These are phyloP conservation scores for Anguilla japonica DNA, from an alignment of 2,113 vertebrate species.

Conservation along the genomic window DNA sequence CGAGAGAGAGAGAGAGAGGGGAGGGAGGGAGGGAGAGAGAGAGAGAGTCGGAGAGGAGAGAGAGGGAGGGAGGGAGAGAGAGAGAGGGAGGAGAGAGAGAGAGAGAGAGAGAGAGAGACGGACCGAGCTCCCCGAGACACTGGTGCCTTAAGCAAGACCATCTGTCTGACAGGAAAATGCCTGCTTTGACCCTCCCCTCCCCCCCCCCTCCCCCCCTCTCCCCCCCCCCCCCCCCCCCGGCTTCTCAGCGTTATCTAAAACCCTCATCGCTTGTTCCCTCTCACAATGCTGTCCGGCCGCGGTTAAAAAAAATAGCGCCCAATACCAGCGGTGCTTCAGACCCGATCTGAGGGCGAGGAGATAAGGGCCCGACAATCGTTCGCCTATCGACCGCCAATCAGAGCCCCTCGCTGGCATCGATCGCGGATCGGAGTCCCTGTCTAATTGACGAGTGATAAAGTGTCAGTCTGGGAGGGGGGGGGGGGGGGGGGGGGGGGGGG, in stretches of 20 bases:
- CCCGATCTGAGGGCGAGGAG: slow-evolving; percentile 40
- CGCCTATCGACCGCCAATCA: slow-evolving; percentile 38
- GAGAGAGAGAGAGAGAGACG: neutral
- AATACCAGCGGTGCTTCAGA: slow-evolving; percentile 13
- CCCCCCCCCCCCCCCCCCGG: neutral
- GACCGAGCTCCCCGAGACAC: neutral
- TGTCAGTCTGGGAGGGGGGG: slow-evolving; percentile 41
- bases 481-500: too few relatives aligned
- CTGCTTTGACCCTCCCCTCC: slow-evolving; percentile 23
- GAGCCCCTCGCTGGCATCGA: slow-evolving; percentile 23
- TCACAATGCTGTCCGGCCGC: slow-evolving; percentile 35
- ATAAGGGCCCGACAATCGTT: slow-evolving; percentile 44
- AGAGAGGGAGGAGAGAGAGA: neutral
- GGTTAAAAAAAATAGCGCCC: slow-evolving; percentile 12
- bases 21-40: neutral
- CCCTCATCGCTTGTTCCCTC: slow-evolving; percentile 34
- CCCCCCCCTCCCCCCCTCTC: too few relatives aligned
- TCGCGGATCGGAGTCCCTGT: slow-evolving; percentile 26
- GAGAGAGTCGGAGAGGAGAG: neutral
- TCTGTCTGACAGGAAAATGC: slow-evolving; percentile 16
- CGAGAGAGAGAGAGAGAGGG: neutral
- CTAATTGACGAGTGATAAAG: slow-evolving; percentile 23
- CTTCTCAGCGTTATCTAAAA: slow-evolving; percentile 36
- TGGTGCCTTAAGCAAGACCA: neutral
- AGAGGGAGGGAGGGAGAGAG: neutral